A percentile compares a stretch with the other conserved stretches of the same genome.
phyloP scores from a whole-genome alignment of 2,113 vertebrate genomes.

The Laticauda colubrina region DNA sequence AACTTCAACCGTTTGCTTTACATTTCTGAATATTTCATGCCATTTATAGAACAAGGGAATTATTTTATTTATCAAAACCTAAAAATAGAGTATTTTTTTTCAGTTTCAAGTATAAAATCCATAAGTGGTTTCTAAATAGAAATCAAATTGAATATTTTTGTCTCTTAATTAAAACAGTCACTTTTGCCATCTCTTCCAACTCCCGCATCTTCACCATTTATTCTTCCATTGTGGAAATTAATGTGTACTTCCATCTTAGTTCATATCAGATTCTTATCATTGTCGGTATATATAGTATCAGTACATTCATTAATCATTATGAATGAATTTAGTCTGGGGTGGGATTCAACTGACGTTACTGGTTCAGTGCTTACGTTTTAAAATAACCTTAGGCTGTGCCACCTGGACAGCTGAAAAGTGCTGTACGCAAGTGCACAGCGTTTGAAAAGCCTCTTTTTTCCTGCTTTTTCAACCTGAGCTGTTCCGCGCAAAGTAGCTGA shows the following conservation, averaged over 20 bases:
- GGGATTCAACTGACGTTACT: no score
- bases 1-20: not conserved
- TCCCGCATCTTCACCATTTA: not conserved
- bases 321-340: not conserved
- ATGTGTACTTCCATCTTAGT: not conserved
- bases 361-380: no score
- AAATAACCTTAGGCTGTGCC: no score
- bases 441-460: no score
- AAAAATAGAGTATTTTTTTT: not conserved
- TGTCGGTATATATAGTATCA: not conserved
- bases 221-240: not conserved
- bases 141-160: not conserved
- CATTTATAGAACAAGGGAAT: not conserved
- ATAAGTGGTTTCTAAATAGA: not conserved
- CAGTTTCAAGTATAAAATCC: not conserved
- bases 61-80: not conserved
- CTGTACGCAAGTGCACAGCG: rapidly evolving
- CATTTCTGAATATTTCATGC: not conserved
- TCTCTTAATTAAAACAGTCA: not conserved
- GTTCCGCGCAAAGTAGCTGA: no score
- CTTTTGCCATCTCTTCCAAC: not conserved
- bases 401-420: no score
- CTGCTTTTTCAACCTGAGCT: no score
- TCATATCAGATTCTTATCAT: not conserved
- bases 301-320: not conserved